Evolutionary conservation across 2,113 vertebrate species (phyloP), one percentile per base, ranked within the genome.

Genomic region (Paedocypris sp.): DNA sequence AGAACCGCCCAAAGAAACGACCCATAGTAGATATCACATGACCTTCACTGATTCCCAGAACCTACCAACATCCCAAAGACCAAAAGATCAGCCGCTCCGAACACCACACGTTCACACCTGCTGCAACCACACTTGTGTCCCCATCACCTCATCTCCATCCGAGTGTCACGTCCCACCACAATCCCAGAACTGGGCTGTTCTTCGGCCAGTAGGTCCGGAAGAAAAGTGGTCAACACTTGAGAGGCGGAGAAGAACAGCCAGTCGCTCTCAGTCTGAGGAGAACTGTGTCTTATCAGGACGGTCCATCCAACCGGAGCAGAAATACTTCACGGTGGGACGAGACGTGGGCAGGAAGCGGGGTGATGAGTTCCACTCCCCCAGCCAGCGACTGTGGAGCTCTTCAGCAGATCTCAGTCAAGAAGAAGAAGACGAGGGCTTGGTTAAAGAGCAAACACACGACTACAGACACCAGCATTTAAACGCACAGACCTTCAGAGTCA

Each of bases 361-460:
- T 69, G 60, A 58, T 26, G 11, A 53, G 36, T 62, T 62, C 48
- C 39, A 16, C 51, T 15, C 68, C 64, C 62, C 67, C 1, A 70
- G 51, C 25, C 62, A 56, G 46, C 85, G 88, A 1, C 87, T 85
- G 29, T 92, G 91, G 91, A 83, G 84, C 64, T 93, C 91, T 20
- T 89, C 88, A 1, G 82, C 87, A 1, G 90, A 94, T 78, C 88
- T 93, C 59, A 88, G 86, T 69, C 86, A 86, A 71, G 88, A 70
- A 4, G 89, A 70, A 4, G 89, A 75, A 65, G 83, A 28, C 6
- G 78, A 81, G 49, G 50, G 12, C 15, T 69, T 5, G 1, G 41
- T 42, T 28, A 57, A 38, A 57, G 75, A 36, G 1, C 77, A 78
- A 68, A 45, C 58, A 8, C 76, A 15, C 76, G 69, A 36, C 23